phyloP scores from a whole-genome alignment of 2,888 invertebrate genomes.

The Eucera pruinosa region DNA sequence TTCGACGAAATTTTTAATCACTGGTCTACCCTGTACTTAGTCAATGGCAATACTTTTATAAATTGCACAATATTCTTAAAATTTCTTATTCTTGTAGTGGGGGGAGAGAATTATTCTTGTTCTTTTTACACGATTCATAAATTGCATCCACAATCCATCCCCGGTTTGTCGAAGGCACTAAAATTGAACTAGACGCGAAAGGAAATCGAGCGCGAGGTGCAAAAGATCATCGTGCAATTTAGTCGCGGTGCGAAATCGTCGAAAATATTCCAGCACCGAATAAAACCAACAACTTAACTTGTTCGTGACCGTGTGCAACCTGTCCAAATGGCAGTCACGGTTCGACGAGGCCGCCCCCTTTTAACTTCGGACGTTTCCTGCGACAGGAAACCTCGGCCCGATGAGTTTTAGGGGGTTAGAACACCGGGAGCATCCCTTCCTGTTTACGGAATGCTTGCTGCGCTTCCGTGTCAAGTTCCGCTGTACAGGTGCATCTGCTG shows the following conservation, averaged over 20 bases:
- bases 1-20: no score
- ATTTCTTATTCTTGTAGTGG: no score
- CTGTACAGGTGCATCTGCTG: constrained; percentile 61
- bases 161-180: no score
- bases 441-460: constrained; percentile 72
- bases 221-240: constrained; percentile 52
- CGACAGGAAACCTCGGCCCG: constrained; percentile 75
- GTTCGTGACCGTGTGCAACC: constrained; percentile 35
- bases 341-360: constrained; percentile 65
- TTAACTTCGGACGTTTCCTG: constrained; percentile 70
- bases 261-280: constrained; percentile 34
- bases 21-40: no score
- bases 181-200: constrained; percentile 46
- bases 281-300: constrained; percentile 64
- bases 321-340: constrained; percentile 65
- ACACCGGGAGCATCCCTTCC: constrained; percentile 70
- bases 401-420: constrained; percentile 73
- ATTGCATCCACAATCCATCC: not conserved
- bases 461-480: constrained; percentile 71
- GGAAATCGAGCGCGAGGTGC: constrained; percentile 63
- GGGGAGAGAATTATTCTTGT: no score
- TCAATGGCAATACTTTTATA: no score
- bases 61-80: no score
- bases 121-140: no score
- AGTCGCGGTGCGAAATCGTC: constrained; percentile 17